Evolutionary conservation across 2,888 invertebrate genomes (phyloP), one percentile per base, ranked within the genome.

Genomic region (Scaptomyza cyrtandrae): DNA sequence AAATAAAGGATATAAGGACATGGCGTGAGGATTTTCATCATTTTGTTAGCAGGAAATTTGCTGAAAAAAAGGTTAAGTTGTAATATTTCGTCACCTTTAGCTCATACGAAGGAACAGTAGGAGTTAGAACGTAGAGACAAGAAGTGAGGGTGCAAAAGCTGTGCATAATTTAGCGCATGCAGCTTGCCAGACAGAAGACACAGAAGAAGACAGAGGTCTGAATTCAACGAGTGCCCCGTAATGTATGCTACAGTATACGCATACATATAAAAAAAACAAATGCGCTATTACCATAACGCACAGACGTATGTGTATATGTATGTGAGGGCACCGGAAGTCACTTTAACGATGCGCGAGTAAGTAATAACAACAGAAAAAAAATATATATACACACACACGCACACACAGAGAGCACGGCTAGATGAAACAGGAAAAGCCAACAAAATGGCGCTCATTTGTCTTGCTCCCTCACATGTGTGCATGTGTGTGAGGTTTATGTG

Each of bases 321-420:
- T 37, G 56, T 48, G 58, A 62, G 80, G 69, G 72, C 75, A 82
- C 79, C 84, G 87, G 87, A 86, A 86, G 86, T 86, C 82, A 84
- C 84, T 86, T 87, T 86, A 87, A 87, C 86, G 87, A 87, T 86
- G 84, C 85, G 85, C 83, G 83, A 83, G 85, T 80, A 85, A 83
- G 83, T 85, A 82, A 83, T 83, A 83, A 85, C 74, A 75, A 67
- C 66, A 70, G 64, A 62, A 71, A 73, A 77, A 72, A 71, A 77
- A 65, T n/a, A 58, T 33, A 58, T 24, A 58, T 31, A 49, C 27
- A n/a, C 19, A 46, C 41, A 45, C 14, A 62, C 31, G 39, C 19
- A 24, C 10, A 50, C 31, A 39, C 6, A 44, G 27, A 37, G 6
- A 49, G 39, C 24, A 50, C 9, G 33, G 45, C 45, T 61, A 43